Evolutionary conservation across 2,888 invertebrate genomes (phyloP).

Genomic region (Lapara coniferarum): DNA sequence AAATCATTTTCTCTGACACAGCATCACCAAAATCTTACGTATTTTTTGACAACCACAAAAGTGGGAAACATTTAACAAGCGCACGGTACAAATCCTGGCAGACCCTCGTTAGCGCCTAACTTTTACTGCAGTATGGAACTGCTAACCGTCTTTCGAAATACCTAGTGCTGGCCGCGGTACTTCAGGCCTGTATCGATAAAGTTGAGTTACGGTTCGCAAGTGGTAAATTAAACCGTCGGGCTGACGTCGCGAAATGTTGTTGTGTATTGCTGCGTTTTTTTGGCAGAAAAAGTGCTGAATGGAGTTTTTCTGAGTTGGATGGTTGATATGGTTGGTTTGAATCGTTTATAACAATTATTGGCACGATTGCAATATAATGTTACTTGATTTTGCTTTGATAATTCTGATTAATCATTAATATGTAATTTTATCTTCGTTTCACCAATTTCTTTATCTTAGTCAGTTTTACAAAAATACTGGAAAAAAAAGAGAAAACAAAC

Average conservation of each 20-base stretch:
- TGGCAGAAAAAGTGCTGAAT: background rate
- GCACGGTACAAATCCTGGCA: constrained; percentile 55
- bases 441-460: no score
- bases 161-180: constrained; percentile 29
- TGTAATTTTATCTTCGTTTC: no score
- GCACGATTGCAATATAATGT: no score
- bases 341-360: background rate
- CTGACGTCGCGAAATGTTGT: constrained; percentile 24
- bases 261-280: constrained; percentile 19
- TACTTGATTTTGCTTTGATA: no score
- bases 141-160: constrained; percentile 57
- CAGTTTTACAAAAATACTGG: no score
- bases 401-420: no score
- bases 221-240: constrained; percentile 29
- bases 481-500: no score
- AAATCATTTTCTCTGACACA: background rate
- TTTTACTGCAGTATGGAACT: constrained; percentile 67
- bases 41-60: constrained; percentile 41
- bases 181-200: constrained; percentile 31
- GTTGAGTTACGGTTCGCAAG: constrained; percentile 30
- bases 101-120: constrained; percentile 60
- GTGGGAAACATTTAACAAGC: constrained; percentile 51
- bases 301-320: background rate
- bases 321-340: background rate
- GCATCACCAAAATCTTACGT: background rate